Evolutionary conservation across 2,888 invertebrate genomes (phyloP).

Genomic region (Penaeus monodon): DNA sequence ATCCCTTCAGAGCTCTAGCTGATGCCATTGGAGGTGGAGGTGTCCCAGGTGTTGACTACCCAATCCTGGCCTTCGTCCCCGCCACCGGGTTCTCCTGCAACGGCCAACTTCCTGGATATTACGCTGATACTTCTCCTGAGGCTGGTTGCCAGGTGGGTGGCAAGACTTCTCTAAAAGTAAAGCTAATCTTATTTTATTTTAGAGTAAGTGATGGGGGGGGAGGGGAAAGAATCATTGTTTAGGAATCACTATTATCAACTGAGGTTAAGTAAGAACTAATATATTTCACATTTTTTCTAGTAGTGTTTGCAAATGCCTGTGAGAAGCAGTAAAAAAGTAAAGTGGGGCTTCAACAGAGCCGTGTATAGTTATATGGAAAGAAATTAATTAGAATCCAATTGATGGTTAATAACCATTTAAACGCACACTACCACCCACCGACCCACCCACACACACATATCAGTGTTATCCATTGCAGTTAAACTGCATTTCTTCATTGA

Average conservation of each 20-base stretch:
- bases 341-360: no score
- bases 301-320: neutral
- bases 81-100: conserved; percentile 59
- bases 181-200: neutral
- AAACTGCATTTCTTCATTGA: no score
- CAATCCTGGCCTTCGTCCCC: conserved; percentile 53
- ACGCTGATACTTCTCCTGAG: conserved; percentile 49
- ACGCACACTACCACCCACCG: no score
- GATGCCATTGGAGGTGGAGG: conserved; percentile 55
- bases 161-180: neutral
- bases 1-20: conserved; percentile 30
- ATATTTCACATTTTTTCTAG: neutral
- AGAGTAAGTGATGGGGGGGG: no score
- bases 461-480: no score
- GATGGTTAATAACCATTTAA: no score
- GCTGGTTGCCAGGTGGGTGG: conserved; percentile 54
- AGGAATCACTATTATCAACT: no score
- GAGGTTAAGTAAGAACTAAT: no score
- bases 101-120: conserved; percentile 58
- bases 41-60: conserved; percentile 62
- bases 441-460: neutral
- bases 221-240: no score
- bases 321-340: no score
- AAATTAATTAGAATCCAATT: no score
- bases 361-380: no score